Evolutionary conservation across 2,797 vertebrate genomes (phyloP).

Genomic region (Myoxocephalus aenaeus): DNA sequence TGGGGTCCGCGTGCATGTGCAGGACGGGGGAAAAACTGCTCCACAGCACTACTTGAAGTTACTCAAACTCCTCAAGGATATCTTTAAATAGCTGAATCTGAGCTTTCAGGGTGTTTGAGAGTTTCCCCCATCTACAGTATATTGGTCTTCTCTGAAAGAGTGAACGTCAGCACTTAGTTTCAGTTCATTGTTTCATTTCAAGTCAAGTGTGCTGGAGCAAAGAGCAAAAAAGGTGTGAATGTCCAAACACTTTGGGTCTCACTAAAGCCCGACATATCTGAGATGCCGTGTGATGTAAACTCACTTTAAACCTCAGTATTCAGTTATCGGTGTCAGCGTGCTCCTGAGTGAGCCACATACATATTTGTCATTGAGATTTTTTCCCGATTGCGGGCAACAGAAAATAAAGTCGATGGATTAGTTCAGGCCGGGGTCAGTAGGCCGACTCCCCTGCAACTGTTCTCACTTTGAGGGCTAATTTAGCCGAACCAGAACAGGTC

Average conservation of each 20-base stretch:
- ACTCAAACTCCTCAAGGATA: not conserved
- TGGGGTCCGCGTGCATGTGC: too few species aligned
- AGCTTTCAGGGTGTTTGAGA: not conserved
- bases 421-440: conserved; percentile 53
- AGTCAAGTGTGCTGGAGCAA: not conserved
- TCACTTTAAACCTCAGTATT: not conserved
- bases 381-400: conserved; percentile 21
- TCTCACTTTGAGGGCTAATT: conserved; percentile 69
- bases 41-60: not conserved
- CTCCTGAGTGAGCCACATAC: not conserved
- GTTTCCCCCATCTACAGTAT: not conserved
- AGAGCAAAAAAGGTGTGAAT: not conserved
- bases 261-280: not conserved
- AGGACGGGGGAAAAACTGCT: too few species aligned
- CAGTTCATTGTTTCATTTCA: not conserved
- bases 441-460: conserved; percentile 51
- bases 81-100: not conserved
- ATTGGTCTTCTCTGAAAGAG: not conserved
- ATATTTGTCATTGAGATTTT: not conserved
- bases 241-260: not conserved
- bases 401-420: conserved; percentile 18
- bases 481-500: conserved; percentile 54
- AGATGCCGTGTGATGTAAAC: not conserved
- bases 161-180: not conserved
- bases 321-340: not conserved